These are phyloP conservation scores for Parnassius mnemosyne DNA, from an alignment of 2,888 invertebrate genomes.

Conservation along the genomic window DNA sequence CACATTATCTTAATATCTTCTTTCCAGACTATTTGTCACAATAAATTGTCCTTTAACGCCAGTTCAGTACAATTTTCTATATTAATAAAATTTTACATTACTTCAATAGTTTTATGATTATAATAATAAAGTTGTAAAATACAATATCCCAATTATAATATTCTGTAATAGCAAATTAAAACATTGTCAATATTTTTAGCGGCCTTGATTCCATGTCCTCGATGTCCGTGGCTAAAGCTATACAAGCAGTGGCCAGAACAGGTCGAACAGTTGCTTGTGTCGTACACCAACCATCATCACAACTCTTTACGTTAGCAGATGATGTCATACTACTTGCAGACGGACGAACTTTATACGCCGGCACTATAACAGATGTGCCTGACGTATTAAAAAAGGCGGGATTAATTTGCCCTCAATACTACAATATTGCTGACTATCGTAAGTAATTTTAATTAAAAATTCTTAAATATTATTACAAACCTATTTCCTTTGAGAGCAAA, in stretches of 20 bases:
- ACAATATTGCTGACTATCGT: slow-evolving; percentile 90
- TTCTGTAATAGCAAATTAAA: not conserved
- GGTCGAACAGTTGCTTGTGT: slow-evolving; percentile 88
- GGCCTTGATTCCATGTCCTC: slow-evolving; percentile 84
- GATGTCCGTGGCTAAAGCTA: slow-evolving; percentile 82
- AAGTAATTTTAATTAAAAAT: slow-evolving; percentile 42
- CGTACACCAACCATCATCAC: slow-evolving; percentile 90
- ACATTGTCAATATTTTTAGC: slow-evolving; percentile 50
- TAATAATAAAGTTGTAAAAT: no score
- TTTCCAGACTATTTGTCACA: no score
- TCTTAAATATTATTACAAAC: no score
- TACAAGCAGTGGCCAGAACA: slow-evolving; percentile 81
- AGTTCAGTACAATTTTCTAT: no score
- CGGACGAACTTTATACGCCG: slow-evolving; percentile 85
- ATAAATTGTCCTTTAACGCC: no score
- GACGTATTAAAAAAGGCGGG: slow-evolving; percentile 81
- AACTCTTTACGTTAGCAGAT: slow-evolving; percentile 86
- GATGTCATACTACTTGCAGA: slow-evolving; percentile 85
- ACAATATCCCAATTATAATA: not conserved
- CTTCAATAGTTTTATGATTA: no score
- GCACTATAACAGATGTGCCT: slow-evolving; percentile 81
- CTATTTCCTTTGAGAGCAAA: no score
- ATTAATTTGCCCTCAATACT: slow-evolving; percentile 86
- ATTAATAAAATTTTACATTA: no score
- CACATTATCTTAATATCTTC: no score